Percentiles rank a stretch among this genome's conserved stretches.
phyloP scores from a whole-genome alignment of 2,888 invertebrate genomes.

The Bhutanitis thaidina region DNA sequence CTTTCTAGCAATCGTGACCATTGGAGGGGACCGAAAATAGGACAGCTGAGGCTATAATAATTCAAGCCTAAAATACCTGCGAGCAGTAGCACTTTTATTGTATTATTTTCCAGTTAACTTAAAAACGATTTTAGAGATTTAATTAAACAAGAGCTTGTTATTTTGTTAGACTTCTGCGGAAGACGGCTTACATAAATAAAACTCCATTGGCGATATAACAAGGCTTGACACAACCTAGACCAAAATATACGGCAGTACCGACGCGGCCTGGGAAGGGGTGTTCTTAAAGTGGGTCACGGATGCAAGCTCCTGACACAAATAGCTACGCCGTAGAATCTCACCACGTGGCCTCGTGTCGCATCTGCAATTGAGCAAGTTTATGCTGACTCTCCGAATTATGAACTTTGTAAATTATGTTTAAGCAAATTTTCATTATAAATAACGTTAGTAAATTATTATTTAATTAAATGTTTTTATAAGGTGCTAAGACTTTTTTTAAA shows the following conservation, averaged over 20 bases:
- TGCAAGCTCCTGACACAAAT: slow-evolving; percentile 76
- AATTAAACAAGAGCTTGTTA: too few species aligned
- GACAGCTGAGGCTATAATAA: too few species aligned
- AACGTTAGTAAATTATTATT: not conserved
- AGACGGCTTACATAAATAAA: slow-evolving; percentile 12
- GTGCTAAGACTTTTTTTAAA: too few species aligned
- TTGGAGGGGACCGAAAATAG: too few species aligned
- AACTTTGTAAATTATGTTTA: not conserved
- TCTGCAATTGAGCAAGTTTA: slow-evolving; percentile 25
- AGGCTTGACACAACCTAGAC: slow-evolving; percentile 60
- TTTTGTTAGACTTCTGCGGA: not conserved
- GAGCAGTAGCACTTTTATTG: too few species aligned
- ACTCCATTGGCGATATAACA: slow-evolving; percentile 19
- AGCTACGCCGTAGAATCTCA: slow-evolving; percentile 57
- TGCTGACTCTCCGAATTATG: slow-evolving; percentile 1
- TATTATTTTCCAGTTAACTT: too few species aligned
- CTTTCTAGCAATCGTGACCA: too few species aligned
- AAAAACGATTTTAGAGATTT: too few species aligned
- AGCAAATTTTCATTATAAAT: not conserved
- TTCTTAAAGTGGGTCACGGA: slow-evolving; percentile 71
- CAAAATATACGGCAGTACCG: slow-evolving; percentile 63
- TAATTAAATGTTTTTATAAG: too few species aligned
- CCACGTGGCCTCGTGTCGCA: slow-evolving; percentile 59
- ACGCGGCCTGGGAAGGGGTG: slow-evolving; percentile 54
- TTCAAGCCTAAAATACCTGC: too few species aligned